These are phyloP conservation scores for Asobara japonica DNA, from an alignment of 1,140 invertebrate species.

Conservation along the genomic window DNA sequence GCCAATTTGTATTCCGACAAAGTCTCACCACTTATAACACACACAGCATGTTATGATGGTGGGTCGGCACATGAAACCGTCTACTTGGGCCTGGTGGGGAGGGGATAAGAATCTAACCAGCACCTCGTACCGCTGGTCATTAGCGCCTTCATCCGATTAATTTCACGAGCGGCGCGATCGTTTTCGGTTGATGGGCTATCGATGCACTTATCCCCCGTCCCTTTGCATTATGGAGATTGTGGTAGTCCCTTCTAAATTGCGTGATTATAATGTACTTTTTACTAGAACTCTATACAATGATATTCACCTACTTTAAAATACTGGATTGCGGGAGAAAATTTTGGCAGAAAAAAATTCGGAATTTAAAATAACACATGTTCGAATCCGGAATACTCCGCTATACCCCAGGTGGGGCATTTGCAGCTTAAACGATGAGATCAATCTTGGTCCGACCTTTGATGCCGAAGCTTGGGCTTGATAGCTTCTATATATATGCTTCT, in stretches of 20 bases:
- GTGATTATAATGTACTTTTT: background rate
- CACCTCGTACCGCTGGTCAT: conserved; percentile 21
- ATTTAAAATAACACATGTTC: too few relatives aligned
- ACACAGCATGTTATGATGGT: background rate
- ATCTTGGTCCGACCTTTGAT: too few relatives aligned
- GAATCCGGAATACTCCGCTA: too few relatives aligned
- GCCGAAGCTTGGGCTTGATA: too few relatives aligned
- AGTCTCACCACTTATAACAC: conserved; percentile 21
- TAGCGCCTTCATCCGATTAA: conserved; percentile 32
- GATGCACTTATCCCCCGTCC: background rate
- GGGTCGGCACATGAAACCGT: conserved; percentile 3
- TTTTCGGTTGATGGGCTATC: background rate
- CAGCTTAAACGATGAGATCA: too few relatives aligned
- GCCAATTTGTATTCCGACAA: conserved; percentile 46
- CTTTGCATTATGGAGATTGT: conserved; percentile 30
- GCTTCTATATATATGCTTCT: too few relatives aligned
- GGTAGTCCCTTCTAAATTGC: background rate
- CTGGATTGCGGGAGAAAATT: too few relatives aligned
- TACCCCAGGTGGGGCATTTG: too few relatives aligned
- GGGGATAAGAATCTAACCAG: conserved; percentile 32
- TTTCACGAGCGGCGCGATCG: conserved; percentile 23
- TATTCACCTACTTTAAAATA: too few relatives aligned
- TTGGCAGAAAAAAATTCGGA: too few relatives aligned
- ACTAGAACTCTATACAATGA: too few relatives aligned
- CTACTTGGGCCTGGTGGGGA: conserved; percentile 16